These are phyloP conservation scores for Mormyrops attenuatus DNA, from an alignment of 2,797 vertebrate species.

Conservation along the genomic window DNA sequence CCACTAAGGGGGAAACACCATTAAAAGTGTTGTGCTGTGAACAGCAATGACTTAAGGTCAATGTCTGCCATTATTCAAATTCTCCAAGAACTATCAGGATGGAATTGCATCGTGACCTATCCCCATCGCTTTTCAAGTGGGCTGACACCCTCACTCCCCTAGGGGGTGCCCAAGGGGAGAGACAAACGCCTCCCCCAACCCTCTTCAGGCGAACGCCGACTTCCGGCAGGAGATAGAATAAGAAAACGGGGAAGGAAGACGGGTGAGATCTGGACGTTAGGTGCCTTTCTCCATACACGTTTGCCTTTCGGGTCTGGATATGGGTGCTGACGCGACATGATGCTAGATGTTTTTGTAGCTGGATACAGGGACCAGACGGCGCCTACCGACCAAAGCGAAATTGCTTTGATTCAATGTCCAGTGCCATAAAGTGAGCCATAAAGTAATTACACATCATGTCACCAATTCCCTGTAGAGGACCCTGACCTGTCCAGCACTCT, in stretches of 20 bases:
- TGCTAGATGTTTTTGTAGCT: constrained; percentile 21
- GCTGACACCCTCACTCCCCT: background rate
- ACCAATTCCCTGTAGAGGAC: constrained; percentile 25
- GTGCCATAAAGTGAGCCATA: constrained; percentile 2
- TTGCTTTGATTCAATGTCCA: constrained; percentile 21
- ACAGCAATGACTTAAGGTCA: background rate
- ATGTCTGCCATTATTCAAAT: background rate
- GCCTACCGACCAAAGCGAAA: constrained; percentile 26
- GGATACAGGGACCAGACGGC: background rate
- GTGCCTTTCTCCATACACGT: background rate
- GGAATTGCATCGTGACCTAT: background rate
- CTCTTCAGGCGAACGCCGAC: background rate
- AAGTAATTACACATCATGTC: constrained; percentile 20
- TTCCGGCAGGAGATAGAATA: background rate
- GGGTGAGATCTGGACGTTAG: background rate
- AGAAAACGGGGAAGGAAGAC: background rate
- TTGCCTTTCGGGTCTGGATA: background rate
- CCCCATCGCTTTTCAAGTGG: background rate
- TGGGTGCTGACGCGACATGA: background rate
- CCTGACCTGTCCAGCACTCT: constrained; percentile 20
- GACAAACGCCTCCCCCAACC: background rate
- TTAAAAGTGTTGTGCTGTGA: background rate
- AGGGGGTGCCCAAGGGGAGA: background rate
- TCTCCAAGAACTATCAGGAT: background rate
- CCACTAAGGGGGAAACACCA: background rate